Evolutionary conservation across 2,888 invertebrate species (phyloP), one percentile per base, ranked within the genome.

Genomic region (Drosophila aldrichi): DNA sequence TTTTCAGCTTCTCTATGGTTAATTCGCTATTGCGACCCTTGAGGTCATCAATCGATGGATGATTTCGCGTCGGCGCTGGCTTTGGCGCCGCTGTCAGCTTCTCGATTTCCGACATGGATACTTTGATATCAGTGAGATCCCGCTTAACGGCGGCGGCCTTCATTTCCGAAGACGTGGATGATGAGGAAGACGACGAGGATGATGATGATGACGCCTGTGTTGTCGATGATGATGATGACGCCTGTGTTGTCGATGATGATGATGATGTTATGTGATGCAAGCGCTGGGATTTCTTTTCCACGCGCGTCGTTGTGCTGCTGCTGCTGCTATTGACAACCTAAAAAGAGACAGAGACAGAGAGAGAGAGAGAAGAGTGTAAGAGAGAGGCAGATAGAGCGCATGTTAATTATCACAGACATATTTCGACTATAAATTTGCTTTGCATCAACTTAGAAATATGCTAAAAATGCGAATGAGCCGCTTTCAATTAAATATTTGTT

Each of bases 101-200:
- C 59, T 91, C 91, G 80, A 97, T 97, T 94, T 97, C 97, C 73
- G 96, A 96, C 93, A 97, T 96, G 91, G 96, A 96, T 92, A 96
- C 96, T 93, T 97, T 96, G 60, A 93, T 92, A 78, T 92, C 93
- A 75, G 81, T 92, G 77, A 97, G 94, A 92, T 97, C 96, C 75
- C 96, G 96, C 93, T 97, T 96, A 94, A 97, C 95, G 69, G 96
- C 96, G 91, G 96, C 96, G 77, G 97, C 96, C 93, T 96, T 96
- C 94, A 96, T 95, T 94, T 96, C 96, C 89, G 96, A 95, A 75
- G 95, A 94, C 44, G 93, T 91, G 38, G 92, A 85, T 54, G 89
- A 88, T 66, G 92, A 91, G 62, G 94, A 93, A 51, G 94, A 94
- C 77, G 83, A 80, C 56, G 87, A 43, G 20, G 48, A 91, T 49